These are phyloP conservation scores for Catostomus latipinnis DNA, from an alignment of 2,797 vertebrate genomes.

Conservation along the genomic window DNA sequence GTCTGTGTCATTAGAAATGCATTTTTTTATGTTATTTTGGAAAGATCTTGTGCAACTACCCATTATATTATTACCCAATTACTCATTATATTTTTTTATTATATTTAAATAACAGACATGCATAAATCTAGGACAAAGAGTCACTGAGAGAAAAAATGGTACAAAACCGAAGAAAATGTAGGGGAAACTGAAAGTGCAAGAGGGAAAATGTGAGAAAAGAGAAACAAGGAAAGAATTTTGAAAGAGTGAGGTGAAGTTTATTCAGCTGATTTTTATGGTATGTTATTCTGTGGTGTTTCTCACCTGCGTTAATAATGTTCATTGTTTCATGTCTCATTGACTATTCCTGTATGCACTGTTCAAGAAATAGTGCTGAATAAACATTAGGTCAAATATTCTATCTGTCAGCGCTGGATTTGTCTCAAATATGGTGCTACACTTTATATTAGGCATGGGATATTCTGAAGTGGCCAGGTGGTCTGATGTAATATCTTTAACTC, in stretches of 20 bases:
- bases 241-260: slow-evolving; percentile 15
- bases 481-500: slow-evolving; percentile 58
- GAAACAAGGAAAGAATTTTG: neutral
- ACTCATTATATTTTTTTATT: too few species aligned
- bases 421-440: slow-evolving; percentile 59
- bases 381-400: slow-evolving; percentile 53
- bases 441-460: slow-evolving; percentile 49
- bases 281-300: slow-evolving; percentile 34
- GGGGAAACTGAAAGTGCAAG: slow-evolving; percentile 45
- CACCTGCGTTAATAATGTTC: slow-evolving; percentile 45
- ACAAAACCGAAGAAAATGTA: slow-evolving; percentile 22
- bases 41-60: slow-evolving; percentile 40
- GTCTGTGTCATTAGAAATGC: slow-evolving; percentile 22
- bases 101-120: slow-evolving; percentile 33
- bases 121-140: slow-evolving; percentile 44
- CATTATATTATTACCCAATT: too few species aligned
- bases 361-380: slow-evolving; percentile 53
- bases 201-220: slow-evolving; percentile 19
- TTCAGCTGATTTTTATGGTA: slow-evolving; percentile 17
- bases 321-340: slow-evolving; percentile 50
- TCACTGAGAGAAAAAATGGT: slow-evolving; percentile 30
- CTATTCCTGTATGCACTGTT: slow-evolving; percentile 47
- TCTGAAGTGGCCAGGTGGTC: slow-evolving; percentile 55
- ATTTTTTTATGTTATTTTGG: slow-evolving; percentile 28
- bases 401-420: slow-evolving; percentile 56